Percentiles rank a stretch among this genome's conserved stretches.
Evolutionary conservation across 2,888 invertebrate species (phyloP).

Genomic region (Pasiphila rectangulata): DNA sequence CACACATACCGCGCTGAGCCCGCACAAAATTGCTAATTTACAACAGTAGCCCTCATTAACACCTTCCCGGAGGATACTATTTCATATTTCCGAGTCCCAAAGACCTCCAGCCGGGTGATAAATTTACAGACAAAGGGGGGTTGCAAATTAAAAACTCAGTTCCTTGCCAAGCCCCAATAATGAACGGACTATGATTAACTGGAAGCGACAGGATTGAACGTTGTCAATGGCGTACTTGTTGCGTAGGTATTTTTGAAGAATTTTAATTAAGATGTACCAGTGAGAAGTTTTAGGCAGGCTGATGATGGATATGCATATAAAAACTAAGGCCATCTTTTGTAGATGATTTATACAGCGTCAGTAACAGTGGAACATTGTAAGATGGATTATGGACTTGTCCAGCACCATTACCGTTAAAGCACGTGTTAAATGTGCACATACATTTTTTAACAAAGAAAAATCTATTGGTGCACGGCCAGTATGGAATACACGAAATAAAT

Average conservation of each 20-base stretch:
- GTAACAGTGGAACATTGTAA: too few relatives aligned
- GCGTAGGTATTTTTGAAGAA: conserved; percentile 7
- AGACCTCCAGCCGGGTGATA: conserved; percentile 64
- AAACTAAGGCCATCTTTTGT: too few relatives aligned
- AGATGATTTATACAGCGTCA: too few relatives aligned
- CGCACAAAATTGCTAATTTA: conserved; percentile 35
- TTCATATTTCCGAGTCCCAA: conserved; percentile 64
- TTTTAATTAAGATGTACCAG: conserved; percentile 1
- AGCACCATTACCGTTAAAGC: too few relatives aligned
- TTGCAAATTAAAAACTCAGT: conserved; percentile 72
- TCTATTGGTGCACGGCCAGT: too few relatives aligned
- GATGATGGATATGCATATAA: too few relatives aligned
- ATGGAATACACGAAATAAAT: too few relatives aligned
- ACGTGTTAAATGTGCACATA: too few relatives aligned
- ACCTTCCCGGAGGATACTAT: conserved; percentile 59
- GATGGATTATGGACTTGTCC: too few relatives aligned
- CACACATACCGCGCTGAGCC: conserved; percentile 8
- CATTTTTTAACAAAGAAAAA: too few relatives aligned
- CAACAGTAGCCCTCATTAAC: conserved; percentile 52
- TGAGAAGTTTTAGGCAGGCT: too few relatives aligned
- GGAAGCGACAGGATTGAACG: conserved; percentile 38
- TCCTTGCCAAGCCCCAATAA: conserved; percentile 58
- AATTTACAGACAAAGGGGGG: conserved; percentile 68
- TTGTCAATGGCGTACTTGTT: conserved; percentile 13
- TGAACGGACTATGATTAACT: conserved; percentile 42